Percentiles rank a stretch among this genome's conserved stretches.
phyloP scores from a whole-genome alignment of 2,797 vertebrate genomes.

The Paedocypris micromegethes region DNA sequence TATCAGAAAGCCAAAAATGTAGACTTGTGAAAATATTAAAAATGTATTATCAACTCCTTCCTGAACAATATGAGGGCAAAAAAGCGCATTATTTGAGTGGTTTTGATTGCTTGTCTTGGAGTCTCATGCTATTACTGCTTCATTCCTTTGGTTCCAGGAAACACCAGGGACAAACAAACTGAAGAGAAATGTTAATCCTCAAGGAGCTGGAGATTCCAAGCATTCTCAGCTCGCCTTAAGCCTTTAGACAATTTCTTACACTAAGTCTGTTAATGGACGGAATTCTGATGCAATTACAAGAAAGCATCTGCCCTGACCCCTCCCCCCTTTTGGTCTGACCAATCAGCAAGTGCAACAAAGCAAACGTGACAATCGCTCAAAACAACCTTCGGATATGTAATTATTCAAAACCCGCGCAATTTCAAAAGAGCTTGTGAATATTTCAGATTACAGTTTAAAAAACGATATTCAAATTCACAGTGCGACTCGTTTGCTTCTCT shows the following conservation, averaged over 20 bases:
- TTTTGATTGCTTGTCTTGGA: background rate
- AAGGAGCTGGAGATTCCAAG: constrained; percentile 8
- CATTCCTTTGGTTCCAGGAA: constrained; percentile 2
- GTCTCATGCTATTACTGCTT: background rate
- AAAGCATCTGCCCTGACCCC: constrained; percentile 14
- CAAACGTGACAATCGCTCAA: no score
- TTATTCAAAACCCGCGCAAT: constrained; percentile 20
- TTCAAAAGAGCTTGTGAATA: constrained; percentile 27
- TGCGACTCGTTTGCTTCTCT: constrained; percentile 11
- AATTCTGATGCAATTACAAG: constrained; percentile 40
- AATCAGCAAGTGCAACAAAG: constrained; percentile 24
- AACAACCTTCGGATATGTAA: background rate
- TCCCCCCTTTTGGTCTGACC: constrained; percentile 17
- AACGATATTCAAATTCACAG: constrained; percentile 24
- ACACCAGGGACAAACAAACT: constrained; percentile 2
- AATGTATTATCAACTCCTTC: no score
- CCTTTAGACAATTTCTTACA: constrained; percentile 36
- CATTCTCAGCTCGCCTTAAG: constrained; percentile 27
- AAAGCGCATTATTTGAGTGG: background rate
- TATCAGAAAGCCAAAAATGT: no score
- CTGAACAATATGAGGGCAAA: background rate
- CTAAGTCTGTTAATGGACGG: constrained; percentile 28
- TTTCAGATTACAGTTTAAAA: constrained; percentile 12
- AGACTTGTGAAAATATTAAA: no score
- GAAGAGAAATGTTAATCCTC: background rate